These are phyloP conservation scores for Brenthis ino DNA, from an alignment of 2,888 invertebrate species.

Conservation along the genomic window DNA sequence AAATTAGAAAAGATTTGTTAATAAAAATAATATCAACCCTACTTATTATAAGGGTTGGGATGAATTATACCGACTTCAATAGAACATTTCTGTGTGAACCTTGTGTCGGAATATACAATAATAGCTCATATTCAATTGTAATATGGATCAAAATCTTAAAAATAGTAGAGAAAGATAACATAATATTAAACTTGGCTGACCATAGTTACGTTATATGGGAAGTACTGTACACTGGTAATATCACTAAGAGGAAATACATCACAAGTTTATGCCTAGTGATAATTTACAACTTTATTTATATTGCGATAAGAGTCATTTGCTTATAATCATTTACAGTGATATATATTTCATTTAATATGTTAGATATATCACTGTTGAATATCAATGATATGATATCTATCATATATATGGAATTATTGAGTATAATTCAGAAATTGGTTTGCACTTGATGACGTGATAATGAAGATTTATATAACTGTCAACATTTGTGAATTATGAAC, in stretches of 20 bases:
- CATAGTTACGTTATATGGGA: conserved; percentile 11
- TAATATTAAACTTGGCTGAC: conserved; percentile 13
- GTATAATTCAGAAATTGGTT: background rate
- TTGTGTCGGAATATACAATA: background rate
- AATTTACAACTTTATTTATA: background rate
- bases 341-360: background rate
- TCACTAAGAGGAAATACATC: background rate
- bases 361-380: background rate
- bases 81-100: conserved; percentile 6
- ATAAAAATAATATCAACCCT: conserved; percentile 1
- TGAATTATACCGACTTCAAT: conserved; percentile 20
- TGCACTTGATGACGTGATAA: background rate
- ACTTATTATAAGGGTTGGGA: conserved; percentile 20
- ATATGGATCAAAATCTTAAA: background rate
- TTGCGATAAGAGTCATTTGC: background rate
- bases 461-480: conserved; percentile 1
- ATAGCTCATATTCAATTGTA: background rate
- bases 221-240: background rate
- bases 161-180: background rate
- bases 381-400: background rate
- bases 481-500: background rate
- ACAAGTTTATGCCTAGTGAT: background rate
- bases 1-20: background rate
- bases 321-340: background rate
- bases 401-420: background rate